Conservation (phyloP, 2,113 vertebrate species). For the Agelaius phoeniceus region DNA sequence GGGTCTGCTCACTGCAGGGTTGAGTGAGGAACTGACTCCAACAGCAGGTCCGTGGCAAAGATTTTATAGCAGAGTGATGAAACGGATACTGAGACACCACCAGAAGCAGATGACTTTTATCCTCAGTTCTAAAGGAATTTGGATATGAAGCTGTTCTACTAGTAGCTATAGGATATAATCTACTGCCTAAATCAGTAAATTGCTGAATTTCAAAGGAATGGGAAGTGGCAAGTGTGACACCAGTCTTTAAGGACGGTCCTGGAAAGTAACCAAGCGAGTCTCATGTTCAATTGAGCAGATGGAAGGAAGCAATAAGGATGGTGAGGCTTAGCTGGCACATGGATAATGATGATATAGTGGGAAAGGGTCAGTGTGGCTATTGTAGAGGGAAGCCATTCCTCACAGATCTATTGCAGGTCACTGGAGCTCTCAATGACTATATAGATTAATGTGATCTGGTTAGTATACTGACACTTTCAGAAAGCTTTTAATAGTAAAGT, state of each 20-base stretch:
- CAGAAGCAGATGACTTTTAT: background rate
- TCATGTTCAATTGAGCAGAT: background rate
- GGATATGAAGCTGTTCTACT: background rate
- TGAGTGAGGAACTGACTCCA: background rate
- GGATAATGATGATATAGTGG: conserved; percentile 35
- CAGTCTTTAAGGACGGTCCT: background rate
- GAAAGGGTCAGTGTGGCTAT: background rate
- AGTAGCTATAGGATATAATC: background rate
- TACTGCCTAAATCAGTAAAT: background rate
- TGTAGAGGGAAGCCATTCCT: conserved; percentile 10
- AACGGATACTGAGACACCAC: background rate
- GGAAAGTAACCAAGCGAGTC: background rate
- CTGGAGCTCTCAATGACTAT: background rate
- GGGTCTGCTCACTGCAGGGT: background rate
- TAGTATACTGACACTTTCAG: conserved; percentile 34
- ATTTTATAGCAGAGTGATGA: background rate
- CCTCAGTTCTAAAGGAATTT: background rate
- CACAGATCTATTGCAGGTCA: conserved; percentile 23
- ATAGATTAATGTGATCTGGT: conserved; percentile 39
- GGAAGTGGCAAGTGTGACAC: conserved; percentile 32
- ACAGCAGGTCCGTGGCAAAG: background rate
- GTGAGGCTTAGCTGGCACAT: conserved; percentile 6
- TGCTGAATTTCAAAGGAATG: conserved; percentile 9
- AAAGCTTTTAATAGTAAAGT: background rate
- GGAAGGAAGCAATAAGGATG: conserved; percentile 29